These are phyloP conservation scores for Latheticus oryzae DNA, from an alignment of 2,888 invertebrate species.

Conservation along the genomic window DNA sequence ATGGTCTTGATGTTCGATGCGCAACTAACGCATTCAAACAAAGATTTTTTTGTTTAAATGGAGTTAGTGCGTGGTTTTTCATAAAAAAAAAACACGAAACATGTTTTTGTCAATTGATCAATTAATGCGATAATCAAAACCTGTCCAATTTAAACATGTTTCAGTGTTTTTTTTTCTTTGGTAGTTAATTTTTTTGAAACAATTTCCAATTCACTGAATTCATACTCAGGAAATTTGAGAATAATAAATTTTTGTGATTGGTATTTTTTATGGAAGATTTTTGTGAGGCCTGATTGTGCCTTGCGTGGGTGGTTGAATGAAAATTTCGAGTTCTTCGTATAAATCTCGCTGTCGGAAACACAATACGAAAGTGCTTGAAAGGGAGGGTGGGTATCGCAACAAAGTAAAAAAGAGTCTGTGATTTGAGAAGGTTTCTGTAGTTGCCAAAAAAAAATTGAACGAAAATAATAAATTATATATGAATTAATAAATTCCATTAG, in stretches of 20 bases:
- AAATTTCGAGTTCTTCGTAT: constrained; percentile 40
- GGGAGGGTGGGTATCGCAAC: constrained; percentile 46
- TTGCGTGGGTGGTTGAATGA: constrained; percentile 59
- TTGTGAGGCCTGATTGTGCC: constrained; percentile 62
- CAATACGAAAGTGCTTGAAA: constrained; percentile 42
- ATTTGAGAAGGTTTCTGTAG: constrained; percentile 66
- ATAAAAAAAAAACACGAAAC: constrained; percentile 7
- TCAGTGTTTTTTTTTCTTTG: constrained; percentile 1
- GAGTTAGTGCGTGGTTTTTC: constrained; percentile 18
- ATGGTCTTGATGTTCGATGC: constrained; percentile 30
- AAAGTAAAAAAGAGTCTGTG: constrained; percentile 65
- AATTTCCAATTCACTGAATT: constrained; percentile 43
- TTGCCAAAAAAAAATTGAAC: constrained; percentile 60
- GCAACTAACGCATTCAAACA: constrained; percentile 10
- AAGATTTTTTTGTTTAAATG: constrained; percentile 9
- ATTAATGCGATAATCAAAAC: constrained; percentile 34
- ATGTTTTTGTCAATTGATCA: neutral
- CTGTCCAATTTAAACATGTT: constrained; percentile 27
- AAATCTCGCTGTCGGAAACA: constrained; percentile 35
- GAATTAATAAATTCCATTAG: constrained; percentile 53
- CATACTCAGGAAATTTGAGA: constrained; percentile 61
- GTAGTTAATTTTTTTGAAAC: constrained; percentile 34
- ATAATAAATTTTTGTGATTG: constrained; percentile 58
- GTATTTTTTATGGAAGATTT: constrained; percentile 61
- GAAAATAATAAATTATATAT: constrained; percentile 28